Evolutionary conservation across 2,888 invertebrate species (phyloP).

Genomic region (Lepidonotus clava): DNA sequence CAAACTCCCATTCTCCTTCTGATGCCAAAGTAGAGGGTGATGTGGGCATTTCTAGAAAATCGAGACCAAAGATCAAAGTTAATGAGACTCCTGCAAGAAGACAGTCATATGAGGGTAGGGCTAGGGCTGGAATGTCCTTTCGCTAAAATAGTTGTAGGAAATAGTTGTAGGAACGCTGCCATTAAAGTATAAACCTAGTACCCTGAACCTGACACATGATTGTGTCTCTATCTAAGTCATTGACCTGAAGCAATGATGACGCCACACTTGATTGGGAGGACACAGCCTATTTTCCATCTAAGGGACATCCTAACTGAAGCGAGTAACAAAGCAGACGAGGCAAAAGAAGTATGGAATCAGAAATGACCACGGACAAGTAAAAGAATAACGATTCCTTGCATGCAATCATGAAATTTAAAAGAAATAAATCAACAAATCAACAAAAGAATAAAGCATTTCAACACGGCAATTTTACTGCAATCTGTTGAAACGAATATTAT

Average conservation of each 20-base stretch:
- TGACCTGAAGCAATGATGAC: slow-evolving; percentile 13
- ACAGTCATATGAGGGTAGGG: neutral
- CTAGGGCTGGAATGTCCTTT: too few species aligned
- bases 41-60: slow-evolving; percentile 53
- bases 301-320: slow-evolving; percentile 12
- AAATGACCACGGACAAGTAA: neutral
- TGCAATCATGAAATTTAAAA: neutral
- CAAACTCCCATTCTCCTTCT: slow-evolving; percentile 54
- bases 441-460: neutral
- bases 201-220: too few species aligned
- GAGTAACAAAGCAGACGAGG: slow-evolving; percentile 25
- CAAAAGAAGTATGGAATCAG: neutral
- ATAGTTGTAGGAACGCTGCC: too few species aligned
- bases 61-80: slow-evolving; percentile 43
- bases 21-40: slow-evolving; percentile 53
- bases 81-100: slow-evolving; percentile 30
- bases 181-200: too few species aligned
- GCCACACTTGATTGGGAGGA: neutral
- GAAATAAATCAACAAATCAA: neutral
- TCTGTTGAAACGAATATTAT: neutral
- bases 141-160: too few species aligned
- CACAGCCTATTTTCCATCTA: slow-evolving; percentile 9
- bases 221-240: neutral
- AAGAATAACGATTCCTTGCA: neutral
- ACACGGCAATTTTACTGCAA: neutral